Base-by-base conservation (phyloP, 1,140 invertebrate species). In the Anoplolepis gracilipes region DNA sequence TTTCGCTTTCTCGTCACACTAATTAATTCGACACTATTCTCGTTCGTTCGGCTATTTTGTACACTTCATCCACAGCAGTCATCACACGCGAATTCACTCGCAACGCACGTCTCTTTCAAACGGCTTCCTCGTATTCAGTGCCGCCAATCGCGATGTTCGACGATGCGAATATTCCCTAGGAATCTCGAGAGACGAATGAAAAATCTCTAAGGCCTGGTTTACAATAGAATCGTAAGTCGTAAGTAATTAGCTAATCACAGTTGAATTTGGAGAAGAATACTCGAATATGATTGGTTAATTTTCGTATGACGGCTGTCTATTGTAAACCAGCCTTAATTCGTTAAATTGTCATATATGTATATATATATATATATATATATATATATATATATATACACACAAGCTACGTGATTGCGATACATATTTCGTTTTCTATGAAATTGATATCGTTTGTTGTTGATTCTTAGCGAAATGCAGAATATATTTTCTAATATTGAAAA, bases 101-200 rank as follows among this genome's bases (percentile, higher is more conserved):
- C 49, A 85, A 72, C 70, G 57, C 81, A 81, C 87, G 30, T 81
- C 82, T 67, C 88, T 90, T 90, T 90, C 89, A 90, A 90, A 90
- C 89, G 76, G 64, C 55, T 62, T 72, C 53, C 22, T 76, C 64
- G 49, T 73, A 86, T 72, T 36, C 84, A 81, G 46, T 33, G 22
- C 7, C 33, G 55, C 75, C 75, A 88, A 88, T 53, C 4, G 13
- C 2, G 10, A 6, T 1, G 42, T 28, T 55, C 33, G 33, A 55
- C 69, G 25, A 36, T 22, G 11, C 16, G 1, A 57, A 55, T 7
- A 33, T 64, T 0, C 59, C 39, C 59, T 28, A 77, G 11, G 39
- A 19, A 19, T 22, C 6, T 57, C 19, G 53, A n/a, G 7, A 6
- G 19, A 67, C n/a, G n/a, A n/a, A n/a, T n/a, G n/a, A n/a, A n/a